phyloP scores from a whole-genome alignment of 1,140 invertebrate species.

The Zophobas morio region DNA sequence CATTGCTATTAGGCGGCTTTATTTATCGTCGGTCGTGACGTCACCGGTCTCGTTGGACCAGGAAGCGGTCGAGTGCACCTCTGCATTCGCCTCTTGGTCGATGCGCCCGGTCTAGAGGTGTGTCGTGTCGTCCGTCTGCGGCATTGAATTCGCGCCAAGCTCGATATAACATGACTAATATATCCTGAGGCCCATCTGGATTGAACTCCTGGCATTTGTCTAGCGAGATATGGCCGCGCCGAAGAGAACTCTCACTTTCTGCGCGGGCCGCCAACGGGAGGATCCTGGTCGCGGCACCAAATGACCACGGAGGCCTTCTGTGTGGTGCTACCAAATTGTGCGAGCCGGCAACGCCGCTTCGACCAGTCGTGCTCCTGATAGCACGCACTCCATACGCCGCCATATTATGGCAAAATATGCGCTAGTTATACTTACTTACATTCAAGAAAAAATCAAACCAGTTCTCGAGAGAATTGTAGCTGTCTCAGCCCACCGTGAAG shows the following conservation, averaged over 20 bases:
- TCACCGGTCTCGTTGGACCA: conserved; percentile 3
- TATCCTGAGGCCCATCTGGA: conserved; percentile 64
- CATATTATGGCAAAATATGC: conserved; percentile 55
- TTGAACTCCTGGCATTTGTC: conserved; percentile 62
- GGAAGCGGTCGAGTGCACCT: conserved; percentile 28
- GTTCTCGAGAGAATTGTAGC: conserved; percentile 53
- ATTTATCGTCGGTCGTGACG: conserved; percentile 51
- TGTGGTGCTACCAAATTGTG: too few relatives aligned
- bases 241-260: conserved; percentile 39
- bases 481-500: conserved; percentile 55
- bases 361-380: neutral
- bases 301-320: neutral
- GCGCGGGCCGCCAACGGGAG: neutral
- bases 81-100: conserved; percentile 30
- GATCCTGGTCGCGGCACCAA: neutral
- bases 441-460: conserved; percentile 56
- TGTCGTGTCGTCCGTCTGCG: conserved; percentile 63
- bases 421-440: conserved; percentile 57
- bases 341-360: neutral
- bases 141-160: conserved; percentile 64
- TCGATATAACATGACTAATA: conserved; percentile 66
- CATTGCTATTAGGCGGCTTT: conserved; percentile 57
- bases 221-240: conserved; percentile 51
- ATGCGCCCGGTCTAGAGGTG: conserved; percentile 57
- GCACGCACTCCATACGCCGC: conserved; percentile 24